Base-by-base conservation (phyloP, 2,888 invertebrate genomes). In the Alsophila aescularia region DNA sequence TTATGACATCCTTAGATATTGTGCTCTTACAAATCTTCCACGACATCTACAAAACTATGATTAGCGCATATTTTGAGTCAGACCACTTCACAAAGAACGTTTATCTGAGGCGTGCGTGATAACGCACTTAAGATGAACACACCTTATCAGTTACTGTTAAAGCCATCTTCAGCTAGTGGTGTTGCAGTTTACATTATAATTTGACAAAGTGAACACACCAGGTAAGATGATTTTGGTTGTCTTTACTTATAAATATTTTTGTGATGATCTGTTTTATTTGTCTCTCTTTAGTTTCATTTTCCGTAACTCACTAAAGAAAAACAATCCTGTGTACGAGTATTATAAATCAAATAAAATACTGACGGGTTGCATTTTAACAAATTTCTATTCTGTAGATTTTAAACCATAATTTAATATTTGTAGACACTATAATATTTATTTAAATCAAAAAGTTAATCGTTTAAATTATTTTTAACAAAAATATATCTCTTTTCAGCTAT, bases 101-200 rank as follows among this genome's bases (percentile, higher is more conserved):
- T 66, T 73, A 77, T 75, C 78, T 53, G 5, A 16, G 24, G 51
- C 51, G 60, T 35, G 61, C 44, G 45, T 64, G 84, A 83, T 84
- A 81, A 81, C 67, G 66, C 52, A 79, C 79, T 81, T 72, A 70
- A 87, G 89, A 88, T 86, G 85, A 67, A 52, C 5, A 24, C 3
- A 7, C 60, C 64, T 85, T 88, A 89, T 87, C 87, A 73, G 64
- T 55, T 29, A 52, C 60, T 61, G 56, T 60, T 56, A 57, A 52
- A 66, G 62, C 66, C 58, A 69, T 68, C 64, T 58, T 62, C 69
- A 66, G 62, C 69, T 63, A 54, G 39, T 65, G 14, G 21, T 16
- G 35, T 14, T 66, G 65, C 64, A 76, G 70, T 79, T 69, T 53
- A 58, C 52, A 67, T 51, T 70, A 66, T 69, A 66, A 67, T 67